A percentile compares a stretch with the other conserved stretches of the same genome.
phyloP scores from a whole-genome alignment of 2,113 vertebrate species.

The Bettongia penicillata region DNA sequence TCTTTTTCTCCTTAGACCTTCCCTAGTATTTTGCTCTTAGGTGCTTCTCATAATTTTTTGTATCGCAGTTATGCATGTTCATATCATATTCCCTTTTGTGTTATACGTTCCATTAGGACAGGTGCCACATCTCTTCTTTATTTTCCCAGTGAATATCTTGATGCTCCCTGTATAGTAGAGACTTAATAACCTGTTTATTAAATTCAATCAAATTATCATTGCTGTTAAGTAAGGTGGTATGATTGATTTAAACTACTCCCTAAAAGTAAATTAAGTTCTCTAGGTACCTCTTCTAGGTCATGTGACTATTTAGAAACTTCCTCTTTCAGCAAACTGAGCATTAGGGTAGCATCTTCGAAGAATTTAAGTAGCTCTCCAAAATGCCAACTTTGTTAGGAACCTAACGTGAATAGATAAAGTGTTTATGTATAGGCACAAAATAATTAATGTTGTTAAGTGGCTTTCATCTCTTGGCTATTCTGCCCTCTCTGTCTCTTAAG shows the following conservation, averaged over 20 bases:
- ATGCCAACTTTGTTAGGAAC: neutral
- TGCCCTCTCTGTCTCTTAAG: conserved; percentile 38
- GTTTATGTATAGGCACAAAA: neutral
- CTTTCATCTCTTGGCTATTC: neutral
- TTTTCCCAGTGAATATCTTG: neutral
- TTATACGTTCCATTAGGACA: neutral
- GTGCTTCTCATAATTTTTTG: neutral
- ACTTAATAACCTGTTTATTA: neutral
- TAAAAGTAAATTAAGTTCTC: neutral
- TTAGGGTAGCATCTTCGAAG: neutral
- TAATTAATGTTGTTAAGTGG: neutral
- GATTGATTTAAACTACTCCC: conserved; percentile 12
- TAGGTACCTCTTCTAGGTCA: conserved; percentile 8
- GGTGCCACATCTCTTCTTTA: neutral
- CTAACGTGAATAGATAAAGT: neutral
- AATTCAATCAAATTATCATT: neutral
- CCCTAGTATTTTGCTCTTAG: neutral
- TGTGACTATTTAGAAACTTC: conserved; percentile 38
- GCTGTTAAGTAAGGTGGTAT: neutral
- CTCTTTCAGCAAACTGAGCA: conserved; percentile 11
- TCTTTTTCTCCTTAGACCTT: neutral
- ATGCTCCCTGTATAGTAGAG: neutral
- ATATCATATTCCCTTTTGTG: neutral
- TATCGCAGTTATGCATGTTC: neutral
- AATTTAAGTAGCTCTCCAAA: conserved; percentile 43